Evolutionary conservation across 2,113 vertebrate genomes (phyloP), one percentile per base, ranked within the genome.

Genomic region (Zosterops pallidus): DNA sequence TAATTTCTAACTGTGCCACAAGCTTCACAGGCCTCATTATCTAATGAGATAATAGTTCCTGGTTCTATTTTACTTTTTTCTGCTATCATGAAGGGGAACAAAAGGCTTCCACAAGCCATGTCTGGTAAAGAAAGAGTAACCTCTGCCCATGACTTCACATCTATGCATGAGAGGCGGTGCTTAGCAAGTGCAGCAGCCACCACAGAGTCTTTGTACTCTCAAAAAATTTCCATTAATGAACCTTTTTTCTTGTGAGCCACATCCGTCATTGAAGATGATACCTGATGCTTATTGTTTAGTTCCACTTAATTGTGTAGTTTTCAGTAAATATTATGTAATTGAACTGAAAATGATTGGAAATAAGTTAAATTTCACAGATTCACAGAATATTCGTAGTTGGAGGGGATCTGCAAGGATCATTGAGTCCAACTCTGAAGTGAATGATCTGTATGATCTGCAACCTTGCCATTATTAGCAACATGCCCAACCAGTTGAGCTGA

Each of bases 141-240:
- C 5, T 24, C 37, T 56, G 29, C 17, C 23, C 24, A 1, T 39
- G 50, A 41, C 28, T 52, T 49, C 44, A 31, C 5, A 33, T 33
- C 11, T 46, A 20, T 0, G 0, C 3, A 4, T 25, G 7, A 20
- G 17, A 70, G 8, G 8, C 6, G 72, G 16, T 2, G 12, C 3
- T 50, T 12, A 28, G 15, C 5, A 59, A 49, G 64, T 39, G 8
- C 28, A 77, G 4, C 1, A 1, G 39, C 24, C 7, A 3, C 22
- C 11, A n/a, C 0, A 2, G 18, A 9, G 35, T 14, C 49, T 60
- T n/a, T 24, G 29, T 47, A 42, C 5, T 75, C 7, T 60, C 19
- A 6, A 70, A 42, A 4, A 67, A 47, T 1, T 31, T 72, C 8
- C 17, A 59, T 55, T 11, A 37, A 42, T 35, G 4, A 77, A 60